Base-by-base conservation (phyloP, 2,888 invertebrate species). In the Lamellibrachia columna region DNA sequence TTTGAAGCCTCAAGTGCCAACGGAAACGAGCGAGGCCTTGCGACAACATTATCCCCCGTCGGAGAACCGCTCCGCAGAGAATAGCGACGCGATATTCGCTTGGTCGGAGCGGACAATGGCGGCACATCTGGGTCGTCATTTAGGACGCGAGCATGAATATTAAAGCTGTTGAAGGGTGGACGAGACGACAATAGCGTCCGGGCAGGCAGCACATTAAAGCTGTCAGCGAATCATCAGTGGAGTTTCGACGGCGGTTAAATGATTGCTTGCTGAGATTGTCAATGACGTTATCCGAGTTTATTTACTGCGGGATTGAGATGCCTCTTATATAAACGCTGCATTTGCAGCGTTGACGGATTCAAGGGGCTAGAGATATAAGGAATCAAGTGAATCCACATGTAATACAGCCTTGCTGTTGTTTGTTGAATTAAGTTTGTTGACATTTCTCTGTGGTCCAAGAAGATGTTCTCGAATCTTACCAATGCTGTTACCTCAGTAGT, bases 91-190 rank as follows among this genome's bases (percentile, higher is more conserved):
- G 75, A 75, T 15, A 75, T 75, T 75, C 75, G 75, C 75, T 75
- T 75, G 75, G 75, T 75, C 75, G 75, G 75, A 0, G 40, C 75
- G 22, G 75, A 75, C 75, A 75, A 75, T 75, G 75, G 22, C 15
- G 15, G 75, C 75, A 75, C 75, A 75, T 75, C 75, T 75, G 75
- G 75, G 75, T 75, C 22, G 75, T 75, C 75, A 22, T 75, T 75
- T 75, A 75, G 75, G 75, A 75, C 75, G 75, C 75, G n/a, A 75
- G n/a, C 75, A 75, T 75, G 75, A 75, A 75, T 75, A 75, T 75
- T 75, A 75, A 75, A 75, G 75, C 22, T 75, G 75, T 75, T n/a
- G 22, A 22, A 75, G 15, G 75, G 22, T 22, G 22, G 75, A 75
- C 75, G 75, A 75, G 75, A 75, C 75, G 75, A 75, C 75, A 75